Percentiles rank a stretch among this genome's conserved stretches.
phyloP scores from a whole-genome alignment of 2,113 vertebrate species.

The Seriola dumerili region DNA sequence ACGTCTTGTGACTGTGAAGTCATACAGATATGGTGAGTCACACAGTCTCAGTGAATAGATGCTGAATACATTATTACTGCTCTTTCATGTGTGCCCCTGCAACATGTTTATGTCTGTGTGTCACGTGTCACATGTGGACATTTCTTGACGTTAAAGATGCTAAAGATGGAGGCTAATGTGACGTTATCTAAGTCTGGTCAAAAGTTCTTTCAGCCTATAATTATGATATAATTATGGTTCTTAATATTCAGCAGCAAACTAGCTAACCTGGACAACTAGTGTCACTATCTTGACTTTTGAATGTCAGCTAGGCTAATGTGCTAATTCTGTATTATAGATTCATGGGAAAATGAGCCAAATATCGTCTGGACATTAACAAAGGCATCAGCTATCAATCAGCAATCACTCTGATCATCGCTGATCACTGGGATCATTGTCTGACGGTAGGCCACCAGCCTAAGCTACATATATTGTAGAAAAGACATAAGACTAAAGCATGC shows the following conservation, averaged over 20 bases:
- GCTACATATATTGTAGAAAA: no score
- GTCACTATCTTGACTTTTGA: background rate
- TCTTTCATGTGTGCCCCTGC: background rate
- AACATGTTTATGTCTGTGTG: background rate
- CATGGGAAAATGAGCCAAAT: no score
- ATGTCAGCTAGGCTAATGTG: background rate
- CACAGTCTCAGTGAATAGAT: background rate
- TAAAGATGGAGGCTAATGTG: no score
- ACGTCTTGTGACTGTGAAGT: slow-evolving; percentile 1
- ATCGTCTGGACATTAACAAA: no score
- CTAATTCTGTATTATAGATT: background rate
- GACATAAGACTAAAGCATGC: no score
- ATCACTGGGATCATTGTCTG: no score
- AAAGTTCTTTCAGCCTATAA: background rate
- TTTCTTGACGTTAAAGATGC: background rate
- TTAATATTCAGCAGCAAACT: background rate
- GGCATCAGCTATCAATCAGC: no score
- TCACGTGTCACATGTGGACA: background rate
- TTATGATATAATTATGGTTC: background rate
- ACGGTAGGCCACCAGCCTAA: no score
- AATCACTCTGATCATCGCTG: no score
- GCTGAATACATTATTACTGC: background rate
- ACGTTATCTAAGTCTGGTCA: background rate
- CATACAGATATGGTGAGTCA: background rate
- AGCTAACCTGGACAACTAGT: background rate